A percentile compares a stretch with the other conserved stretches of the same genome.
phyloP scores from a whole-genome alignment of 2,888 invertebrate species.

The Drosophila kuntzei region DNA sequence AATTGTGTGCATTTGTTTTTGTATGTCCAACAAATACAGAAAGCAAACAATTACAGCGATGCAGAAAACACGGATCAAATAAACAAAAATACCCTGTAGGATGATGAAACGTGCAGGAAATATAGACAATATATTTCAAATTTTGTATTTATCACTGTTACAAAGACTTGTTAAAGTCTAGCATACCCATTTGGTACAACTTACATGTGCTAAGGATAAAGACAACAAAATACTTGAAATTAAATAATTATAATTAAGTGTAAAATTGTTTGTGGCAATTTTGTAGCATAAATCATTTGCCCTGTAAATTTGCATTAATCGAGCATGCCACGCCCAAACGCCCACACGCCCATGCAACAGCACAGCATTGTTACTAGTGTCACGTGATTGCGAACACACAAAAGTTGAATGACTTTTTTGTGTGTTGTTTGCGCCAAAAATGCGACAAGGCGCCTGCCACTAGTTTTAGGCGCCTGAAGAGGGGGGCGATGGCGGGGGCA shows the following conservation, averaged over 20 bases:
- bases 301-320: slow-evolving; percentile 68
- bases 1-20: slow-evolving; percentile 24
- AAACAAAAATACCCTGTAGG: slow-evolving; percentile 2
- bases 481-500: slow-evolving; percentile 9
- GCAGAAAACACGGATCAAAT: slow-evolving; percentile 14
- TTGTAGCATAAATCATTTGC: slow-evolving; percentile 32
- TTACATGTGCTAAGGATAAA: not conserved
- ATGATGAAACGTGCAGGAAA: not conserved
- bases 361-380: slow-evolving; percentile 4
- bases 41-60: slow-evolving; percentile 13
- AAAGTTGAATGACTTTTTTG: slow-evolving; percentile 78
- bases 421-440: slow-evolving; percentile 47
- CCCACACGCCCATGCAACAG: slow-evolving; percentile 4
- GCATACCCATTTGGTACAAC: not conserved
- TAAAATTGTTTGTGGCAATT: slow-evolving; percentile 27
- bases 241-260: slow-evolving; percentile 47
- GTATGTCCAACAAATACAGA: slow-evolving; percentile 1
- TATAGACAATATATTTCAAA: not conserved
- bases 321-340: slow-evolving; percentile 31
- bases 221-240: not conserved
- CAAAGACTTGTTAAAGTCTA: not conserved
- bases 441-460: slow-evolving; percentile 25
- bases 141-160: not conserved
- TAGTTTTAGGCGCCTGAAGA: not conserved
- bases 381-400: slow-evolving; percentile 37